Evolutionary conservation across 37 sponge, comb jelly and placozoan species (phyloP), one percentile per base, ranked within the genome.

Genomic region (Ianthella basta): DNA sequence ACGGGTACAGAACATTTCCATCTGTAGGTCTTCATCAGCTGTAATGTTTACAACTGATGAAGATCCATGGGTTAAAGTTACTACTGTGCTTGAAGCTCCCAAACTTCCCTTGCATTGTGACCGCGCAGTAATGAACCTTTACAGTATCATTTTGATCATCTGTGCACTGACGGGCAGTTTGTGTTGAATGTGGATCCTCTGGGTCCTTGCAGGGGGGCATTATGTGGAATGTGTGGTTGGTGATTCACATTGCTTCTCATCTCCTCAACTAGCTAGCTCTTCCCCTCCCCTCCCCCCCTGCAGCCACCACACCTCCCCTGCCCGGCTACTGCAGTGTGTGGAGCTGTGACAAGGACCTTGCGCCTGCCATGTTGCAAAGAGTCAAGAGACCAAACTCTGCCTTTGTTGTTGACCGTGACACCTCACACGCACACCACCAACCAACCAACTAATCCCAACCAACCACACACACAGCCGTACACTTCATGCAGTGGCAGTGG

Each of bases 291-390:
- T 85, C 33, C 63, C 57, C 34, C 0, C 19, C 13, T 65, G 1
- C 60, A 93, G 93, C 38, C 10, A 18, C 67, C 13, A 94, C 95
- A 0, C 95, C 95, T 13, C 16, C 87, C 24, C 55, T 94, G 21
- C 91, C 95, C 27, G 95, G 95, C 1, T 94, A 94, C 79, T 91
- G 89, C 79, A 94, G 95, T 89, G 95, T 94, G 59, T 94, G 95
- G 95, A 86, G 83, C 44, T 94, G 95, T 84, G 95, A 94, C 55
- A 56, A 66, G 4, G 84, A 91, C 27, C 33, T 91, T 57, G 89
- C 89, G 12, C 78, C 78, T 38, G 37, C 21, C 44, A 75, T 75
- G 20, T 16, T 75, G 39, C 44, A 75, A 25, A 13, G 54, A 14
- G 54, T 75, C 18, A 32, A 75, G 54, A 39, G 78, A 75, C 78